Evolutionary conservation across 2,113 vertebrate species (phyloP).

Genomic region (Trichechus manatus): DNA sequence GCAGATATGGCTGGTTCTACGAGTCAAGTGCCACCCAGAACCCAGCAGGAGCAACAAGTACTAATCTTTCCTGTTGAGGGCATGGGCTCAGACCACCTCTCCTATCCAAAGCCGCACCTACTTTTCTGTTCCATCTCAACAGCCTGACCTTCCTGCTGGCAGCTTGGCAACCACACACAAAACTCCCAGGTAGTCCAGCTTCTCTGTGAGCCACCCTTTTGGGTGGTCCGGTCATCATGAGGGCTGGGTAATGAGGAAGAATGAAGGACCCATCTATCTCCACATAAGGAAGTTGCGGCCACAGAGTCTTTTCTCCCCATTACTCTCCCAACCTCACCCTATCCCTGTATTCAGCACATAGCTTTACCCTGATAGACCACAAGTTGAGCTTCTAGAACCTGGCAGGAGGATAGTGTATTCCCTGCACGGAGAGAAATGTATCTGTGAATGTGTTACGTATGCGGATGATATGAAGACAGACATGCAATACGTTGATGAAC

Average conservation of each 20-base stretch:
- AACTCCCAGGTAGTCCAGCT: neutral
- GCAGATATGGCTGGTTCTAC: neutral
- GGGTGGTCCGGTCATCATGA: neutral
- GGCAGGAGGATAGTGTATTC: neutral
- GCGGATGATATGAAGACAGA: neutral
- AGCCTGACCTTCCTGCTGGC: neutral
- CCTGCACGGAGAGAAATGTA: neutral
- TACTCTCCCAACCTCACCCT: neutral
- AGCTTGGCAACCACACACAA: neutral
- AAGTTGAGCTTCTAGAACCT: conserved; percentile 1
- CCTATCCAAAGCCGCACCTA: neutral
- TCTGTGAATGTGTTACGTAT: neutral
- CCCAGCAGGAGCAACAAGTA: neutral
- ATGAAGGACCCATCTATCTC: neutral
- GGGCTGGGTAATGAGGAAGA: neutral
- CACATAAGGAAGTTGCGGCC: neutral
- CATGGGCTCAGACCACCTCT: neutral
- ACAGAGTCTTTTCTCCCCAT: neutral
- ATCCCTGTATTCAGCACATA: neutral
- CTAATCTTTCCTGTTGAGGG: neutral
- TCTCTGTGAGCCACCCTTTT: neutral
- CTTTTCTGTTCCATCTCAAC: neutral
- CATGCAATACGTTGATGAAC: neutral
- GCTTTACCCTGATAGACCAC: neutral
- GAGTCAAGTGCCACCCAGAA: neutral